Percentiles rank a stretch among this genome's conserved stretches.
Evolutionary conservation across 2,888 invertebrate species (phyloP).

Genomic region (Pheosia tremula): DNA sequence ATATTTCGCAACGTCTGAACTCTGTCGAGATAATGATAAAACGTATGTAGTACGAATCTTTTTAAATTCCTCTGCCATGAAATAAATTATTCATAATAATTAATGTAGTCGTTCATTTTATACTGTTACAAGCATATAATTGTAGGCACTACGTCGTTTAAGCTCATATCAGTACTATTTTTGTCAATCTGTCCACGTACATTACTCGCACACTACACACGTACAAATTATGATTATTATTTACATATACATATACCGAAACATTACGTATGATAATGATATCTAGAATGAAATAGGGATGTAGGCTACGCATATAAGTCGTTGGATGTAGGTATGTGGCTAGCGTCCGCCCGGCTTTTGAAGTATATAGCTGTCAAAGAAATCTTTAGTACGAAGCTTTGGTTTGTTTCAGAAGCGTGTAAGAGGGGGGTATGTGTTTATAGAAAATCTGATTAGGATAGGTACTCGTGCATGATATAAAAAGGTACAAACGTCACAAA

Average conservation of each 20-base stretch:
- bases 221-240: conserved; percentile 73
- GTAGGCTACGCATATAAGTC: conserved; percentile 11
- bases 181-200: conserved; percentile 76
- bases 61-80: conserved; percentile 51
- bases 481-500: conserved; percentile 29
- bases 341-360: conserved; percentile 27
- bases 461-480: conserved; percentile 27
- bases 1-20: conserved; percentile 35
- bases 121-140: conserved; percentile 80
- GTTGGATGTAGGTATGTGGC: conserved; percentile 10
- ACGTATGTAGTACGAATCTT: conserved; percentile 45
- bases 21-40: conserved; percentile 39
- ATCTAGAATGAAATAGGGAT: conserved; percentile 36
- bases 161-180: conserved; percentile 87
- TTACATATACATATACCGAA: conserved; percentile 63
- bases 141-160: conserved; percentile 87
- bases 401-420: conserved; percentile 4
- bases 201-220: conserved; percentile 75
- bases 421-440: conserved; percentile 15
- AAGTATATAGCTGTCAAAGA: conserved; percentile 37
- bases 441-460: conserved; percentile 18
- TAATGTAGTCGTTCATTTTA: conserved; percentile 58
- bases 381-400: conserved; percentile 15
- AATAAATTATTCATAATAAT: conserved; percentile 45
- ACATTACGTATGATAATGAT: conserved; percentile 43